phyloP scores from a whole-genome alignment of 2,797 vertebrate species.

The Sebastes ruberrimus region DNA sequence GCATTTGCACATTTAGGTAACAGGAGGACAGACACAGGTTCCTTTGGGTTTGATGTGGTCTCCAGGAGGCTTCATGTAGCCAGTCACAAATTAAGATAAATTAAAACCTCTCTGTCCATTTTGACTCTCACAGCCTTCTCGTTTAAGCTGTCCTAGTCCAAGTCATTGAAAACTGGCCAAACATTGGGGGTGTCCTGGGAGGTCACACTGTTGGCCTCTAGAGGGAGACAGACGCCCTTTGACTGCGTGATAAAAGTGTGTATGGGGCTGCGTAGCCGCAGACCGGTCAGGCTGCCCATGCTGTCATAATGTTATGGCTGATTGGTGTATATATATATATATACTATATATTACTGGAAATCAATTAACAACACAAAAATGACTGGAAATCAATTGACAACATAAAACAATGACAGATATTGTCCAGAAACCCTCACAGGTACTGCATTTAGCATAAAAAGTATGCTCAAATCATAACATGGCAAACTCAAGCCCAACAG shows the following conservation, averaged over 20 bases:
- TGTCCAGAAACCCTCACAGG: too few relatives aligned
- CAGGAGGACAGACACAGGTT: background rate
- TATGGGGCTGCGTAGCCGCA: too few relatives aligned
- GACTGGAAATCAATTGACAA: too few relatives aligned
- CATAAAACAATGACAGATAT: too few relatives aligned
- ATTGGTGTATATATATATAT: too few relatives aligned
- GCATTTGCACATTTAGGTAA: background rate
- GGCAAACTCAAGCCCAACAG: accelerated
- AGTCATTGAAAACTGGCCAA: background rate
- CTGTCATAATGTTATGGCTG: too few relatives aligned
- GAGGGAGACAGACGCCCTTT: slow-evolving; percentile 22
- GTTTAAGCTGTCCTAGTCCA: background rate
- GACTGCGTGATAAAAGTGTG: background rate
- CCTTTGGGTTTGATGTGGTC: too few relatives aligned
- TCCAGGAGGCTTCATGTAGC: background rate
- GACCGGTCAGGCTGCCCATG: too few relatives aligned
- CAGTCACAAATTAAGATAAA: background rate
- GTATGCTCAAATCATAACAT: too few relatives aligned
- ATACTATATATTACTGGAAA: too few relatives aligned
- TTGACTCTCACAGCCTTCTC: background rate
- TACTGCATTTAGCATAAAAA: too few relatives aligned
- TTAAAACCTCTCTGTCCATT: background rate
- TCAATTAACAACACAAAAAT: too few relatives aligned
- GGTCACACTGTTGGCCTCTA: background rate
- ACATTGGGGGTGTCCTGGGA: background rate